Base-by-base conservation (phyloP, 2,888 invertebrate genomes). In the Abrostola triplasia region DNA sequence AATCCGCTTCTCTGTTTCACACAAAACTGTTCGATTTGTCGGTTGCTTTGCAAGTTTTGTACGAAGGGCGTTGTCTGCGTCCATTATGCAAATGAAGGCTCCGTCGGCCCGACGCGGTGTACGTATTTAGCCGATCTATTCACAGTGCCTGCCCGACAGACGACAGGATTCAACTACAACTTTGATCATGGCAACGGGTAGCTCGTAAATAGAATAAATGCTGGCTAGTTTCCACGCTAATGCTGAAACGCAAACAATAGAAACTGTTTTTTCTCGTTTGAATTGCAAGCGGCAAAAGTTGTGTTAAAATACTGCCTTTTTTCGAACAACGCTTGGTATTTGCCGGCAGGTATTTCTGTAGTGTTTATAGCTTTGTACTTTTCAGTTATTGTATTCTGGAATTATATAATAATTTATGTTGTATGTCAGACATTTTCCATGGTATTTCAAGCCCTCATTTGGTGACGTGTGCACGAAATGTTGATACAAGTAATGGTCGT, bases 31-130 rank as follows among this genome's bases (percentile, higher is more conserved):
- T 85, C 84, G 84, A 86, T 87, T 83, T 84, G 85, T 79, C 73
- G 76, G 80, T 81, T 83, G 84, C 79, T 85, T 85, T 81, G 81
- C 84, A 83, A 84, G 82, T 83, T 88, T 81, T 81, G 84, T 77
- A 75, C 76, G 79, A 83, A 83, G 84, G 84, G 83, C 87, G 84
- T 86, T 87, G 87, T 84, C 86, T 79, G 75, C 81, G 85, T 89
- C 88, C 88, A 92, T 92, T 92, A 93, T 92, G 91, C 87, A 93
- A 93, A 93, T 92, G 86, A 84, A 88, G 88, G 85, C 84, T 88
- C 75, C 36, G 47, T 47, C 71, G 64, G 63, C 42, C 64, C 73
- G 73, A 67, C 75, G 76, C 84, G 75, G 78, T 77, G 84, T 79
- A 84, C 87, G 84, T 87, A 91, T 93, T 92, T 92, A 92, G 88